Base-by-base conservation (phyloP, 2,113 vertebrate species). In the Ibidorhyncha struthersii region DNA sequence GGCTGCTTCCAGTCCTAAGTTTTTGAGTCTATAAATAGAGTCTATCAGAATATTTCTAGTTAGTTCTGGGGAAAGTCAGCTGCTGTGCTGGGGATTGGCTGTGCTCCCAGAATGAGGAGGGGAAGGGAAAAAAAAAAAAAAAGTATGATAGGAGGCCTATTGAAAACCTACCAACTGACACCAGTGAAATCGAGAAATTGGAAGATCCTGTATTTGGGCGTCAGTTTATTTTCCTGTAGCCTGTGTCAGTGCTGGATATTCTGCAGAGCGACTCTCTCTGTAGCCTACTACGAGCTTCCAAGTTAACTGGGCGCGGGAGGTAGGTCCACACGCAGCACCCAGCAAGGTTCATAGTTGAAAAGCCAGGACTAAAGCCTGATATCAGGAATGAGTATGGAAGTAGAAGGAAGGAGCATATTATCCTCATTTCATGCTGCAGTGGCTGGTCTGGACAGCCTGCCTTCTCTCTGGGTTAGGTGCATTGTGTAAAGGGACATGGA, bases 21-120 rank as follows among this genome's bases (percentile, higher is more conserved):
- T 97, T 97, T 97, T 95, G 65, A 96, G 80, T 95, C 96, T 98
- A 97, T 96, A 80, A 73, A 97, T 97, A 97, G 95, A 95, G 91
- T 96, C 94, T 95, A 97, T 93, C 59, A 93, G 97, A 97, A 97
- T 98, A 97, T 96, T 98, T 97, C 96, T 97, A 95, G 95, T 96
- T 97, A 95, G 96, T 96, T 97, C 95, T 97, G 92, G 95, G 95
- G 94, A 97, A 94, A 97, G 96, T 97, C 95, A 97, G 89, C 96
- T 97, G 95, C 95, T 92, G 90, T 94, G 88, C 93, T 94, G 96
- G 89, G 96, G 93, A 95, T 97, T 97, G 96, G 97, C 95, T 89
- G 89, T 96, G 93, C 95, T 97, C 95, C 95, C 93, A 94, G 96
- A 96, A 97, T 90, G 91, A 96, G 95, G 85, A 94, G 86, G 81